These are phyloP conservation scores for Drosophila erecta DNA, from an alignment of 1,140 invertebrate species.

Conservation along the genomic window DNA sequence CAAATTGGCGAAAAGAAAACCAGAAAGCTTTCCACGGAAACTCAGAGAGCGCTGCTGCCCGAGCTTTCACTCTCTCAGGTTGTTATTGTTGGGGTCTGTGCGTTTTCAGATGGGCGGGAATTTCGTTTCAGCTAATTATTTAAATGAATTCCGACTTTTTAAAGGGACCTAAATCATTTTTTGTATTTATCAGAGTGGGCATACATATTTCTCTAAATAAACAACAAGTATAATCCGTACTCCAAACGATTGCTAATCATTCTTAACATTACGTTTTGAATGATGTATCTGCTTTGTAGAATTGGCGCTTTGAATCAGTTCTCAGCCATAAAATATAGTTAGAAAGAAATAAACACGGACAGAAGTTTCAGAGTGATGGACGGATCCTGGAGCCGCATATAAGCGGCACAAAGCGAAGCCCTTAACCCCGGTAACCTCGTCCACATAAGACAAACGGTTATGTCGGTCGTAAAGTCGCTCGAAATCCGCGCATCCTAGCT, in stretches of 20 bases:
- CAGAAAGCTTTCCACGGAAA: slow-evolving; percentile 45
- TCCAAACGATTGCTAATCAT: neutral
- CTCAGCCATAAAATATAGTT: slow-evolving; percentile 30
- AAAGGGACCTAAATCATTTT: too few species aligned
- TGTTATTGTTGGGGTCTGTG: slow-evolving; percentile 37
- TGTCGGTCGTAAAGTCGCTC: slow-evolving; percentile 42
- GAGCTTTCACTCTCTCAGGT: slow-evolving; percentile 28
- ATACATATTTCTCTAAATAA: neutral
- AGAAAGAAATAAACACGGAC: slow-evolving; percentile 6
- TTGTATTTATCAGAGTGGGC: neutral
- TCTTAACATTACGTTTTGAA: too few species aligned
- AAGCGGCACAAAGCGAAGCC: slow-evolving; percentile 24
- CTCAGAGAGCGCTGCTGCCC: slow-evolving; percentile 8
- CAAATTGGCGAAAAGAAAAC: slow-evolving; percentile 24
- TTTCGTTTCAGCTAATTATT: slow-evolving; percentile 25
- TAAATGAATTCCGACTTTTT: neutral
- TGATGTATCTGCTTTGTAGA: neutral
- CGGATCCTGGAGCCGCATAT: slow-evolving; percentile 7
- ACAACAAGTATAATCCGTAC: neutral
- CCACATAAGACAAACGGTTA: slow-evolving; percentile 48
- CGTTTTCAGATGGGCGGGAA: slow-evolving; percentile 35
- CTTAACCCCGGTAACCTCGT: slow-evolving; percentile 33
- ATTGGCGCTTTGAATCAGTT: neutral
- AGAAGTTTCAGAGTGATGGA: slow-evolving; percentile 8
- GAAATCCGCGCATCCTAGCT: slow-evolving; percentile 30